A percentile compares a stretch with the other conserved stretches of the same genome.
Evolutionary conservation across 2,797 vertebrate genomes (phyloP).

Genomic region (Lepilemur ruficaudatus): DNA sequence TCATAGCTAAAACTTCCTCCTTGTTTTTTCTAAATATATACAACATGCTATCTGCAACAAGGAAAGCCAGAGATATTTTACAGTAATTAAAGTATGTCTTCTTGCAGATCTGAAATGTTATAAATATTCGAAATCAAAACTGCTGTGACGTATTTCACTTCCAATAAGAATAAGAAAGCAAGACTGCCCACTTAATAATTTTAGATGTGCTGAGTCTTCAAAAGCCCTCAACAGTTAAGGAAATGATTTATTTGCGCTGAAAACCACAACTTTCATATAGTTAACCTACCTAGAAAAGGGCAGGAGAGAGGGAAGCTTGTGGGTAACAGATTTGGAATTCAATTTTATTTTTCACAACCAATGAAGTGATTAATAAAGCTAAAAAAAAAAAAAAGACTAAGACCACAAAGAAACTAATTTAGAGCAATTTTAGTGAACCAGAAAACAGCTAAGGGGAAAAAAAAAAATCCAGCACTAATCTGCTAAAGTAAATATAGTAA

Average conservation of each 20-base stretch:
- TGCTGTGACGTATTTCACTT: constrained; percentile 55
- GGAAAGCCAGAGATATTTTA: constrained; percentile 26
- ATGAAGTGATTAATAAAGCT: constrained; percentile 11
- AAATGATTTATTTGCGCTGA: constrained; percentile 80
- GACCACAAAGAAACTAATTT: not conserved
- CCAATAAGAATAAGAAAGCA: constrained; percentile 67
- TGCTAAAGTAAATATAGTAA: constrained; percentile 71
- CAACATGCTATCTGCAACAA: not conserved
- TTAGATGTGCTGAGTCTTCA: constrained; percentile 77
- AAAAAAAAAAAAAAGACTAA: not conserved
- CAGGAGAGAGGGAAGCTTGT: not conserved
- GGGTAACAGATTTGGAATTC: constrained; percentile 70
- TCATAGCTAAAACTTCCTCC: constrained; percentile 64
- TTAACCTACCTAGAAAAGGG: constrained; percentile 75
- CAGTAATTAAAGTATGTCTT: constrained; percentile 39
- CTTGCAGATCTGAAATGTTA: constrained; percentile 40
- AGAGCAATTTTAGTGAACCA: not conserved
- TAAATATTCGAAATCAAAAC: constrained; percentile 46
- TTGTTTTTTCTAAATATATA: constrained; percentile 63
- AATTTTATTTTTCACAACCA: constrained; percentile 71
- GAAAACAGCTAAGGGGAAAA: constrained; percentile 46
- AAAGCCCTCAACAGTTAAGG: constrained; percentile 77
- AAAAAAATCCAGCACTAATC: constrained; percentile 45
- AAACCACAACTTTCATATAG: constrained; percentile 80
- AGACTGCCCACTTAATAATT: constrained; percentile 74